Conservation (phyloP, 2,113 vertebrate genomes). For the Polyodon spathula region DNA sequence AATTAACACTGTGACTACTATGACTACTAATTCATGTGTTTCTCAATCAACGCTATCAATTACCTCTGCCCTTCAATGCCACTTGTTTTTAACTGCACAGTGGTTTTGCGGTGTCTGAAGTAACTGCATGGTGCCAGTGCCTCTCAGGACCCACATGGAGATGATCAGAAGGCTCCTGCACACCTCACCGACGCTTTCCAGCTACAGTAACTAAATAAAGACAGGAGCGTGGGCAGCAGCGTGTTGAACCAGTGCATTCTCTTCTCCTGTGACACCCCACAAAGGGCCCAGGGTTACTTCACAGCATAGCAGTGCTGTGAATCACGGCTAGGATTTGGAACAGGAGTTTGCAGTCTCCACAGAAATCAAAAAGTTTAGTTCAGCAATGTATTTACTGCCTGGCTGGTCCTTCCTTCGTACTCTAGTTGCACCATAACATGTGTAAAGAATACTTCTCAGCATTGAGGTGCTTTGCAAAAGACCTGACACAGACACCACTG, state of each 20-base stretch:
- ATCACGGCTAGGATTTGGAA: constrained; percentile 6
- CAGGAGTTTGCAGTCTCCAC: constrained; percentile 6
- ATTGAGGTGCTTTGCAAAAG: constrained; percentile 26
- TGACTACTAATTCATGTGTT: no score
- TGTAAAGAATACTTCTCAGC: constrained; percentile 27
- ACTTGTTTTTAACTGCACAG: no score
- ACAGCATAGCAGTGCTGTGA: constrained; percentile 5
- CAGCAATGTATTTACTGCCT: constrained; percentile 15
- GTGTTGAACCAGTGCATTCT: not conserved
- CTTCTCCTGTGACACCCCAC: not conserved
- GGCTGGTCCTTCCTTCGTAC: constrained; percentile 22
- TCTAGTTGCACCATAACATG: constrained; percentile 27
- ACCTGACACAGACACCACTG: constrained; percentile 29
- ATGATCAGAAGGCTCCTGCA: no score
- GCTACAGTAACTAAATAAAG: no score
- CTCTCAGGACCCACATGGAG: no score
- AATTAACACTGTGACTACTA: no score
- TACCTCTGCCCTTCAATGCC: no score
- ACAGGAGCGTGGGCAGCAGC: no score
- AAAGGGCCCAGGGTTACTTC: not conserved
- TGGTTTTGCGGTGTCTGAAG: no score
- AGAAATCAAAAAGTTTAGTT: constrained; percentile 22
- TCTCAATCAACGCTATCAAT: no score
- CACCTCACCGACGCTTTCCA: no score
- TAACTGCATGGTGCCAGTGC: no score